Percentiles rank a stretch among this genome's conserved stretches.
Conservation (phyloP, 2,797 vertebrate genomes). For the Cygnus olor region DNA sequence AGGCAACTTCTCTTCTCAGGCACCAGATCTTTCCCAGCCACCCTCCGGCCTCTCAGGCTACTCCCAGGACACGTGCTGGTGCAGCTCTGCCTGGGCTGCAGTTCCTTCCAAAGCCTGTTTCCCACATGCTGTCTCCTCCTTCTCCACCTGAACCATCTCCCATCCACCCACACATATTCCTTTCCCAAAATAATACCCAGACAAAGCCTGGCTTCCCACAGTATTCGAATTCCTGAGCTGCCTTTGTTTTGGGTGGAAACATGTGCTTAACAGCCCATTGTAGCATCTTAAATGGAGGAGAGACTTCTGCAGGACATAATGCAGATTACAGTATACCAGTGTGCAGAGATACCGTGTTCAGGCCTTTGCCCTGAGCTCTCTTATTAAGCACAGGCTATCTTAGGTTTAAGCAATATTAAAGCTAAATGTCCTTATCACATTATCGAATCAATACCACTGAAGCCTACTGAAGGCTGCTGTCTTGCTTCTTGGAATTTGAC, state of each 20-base stretch:
- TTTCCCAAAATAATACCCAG: constrained; percentile 45
- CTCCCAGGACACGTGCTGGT: background rate
- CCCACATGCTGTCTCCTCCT: background rate
- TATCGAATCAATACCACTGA: background rate
- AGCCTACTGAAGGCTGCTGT: background rate
- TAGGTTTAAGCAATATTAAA: background rate
- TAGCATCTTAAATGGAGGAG: background rate
- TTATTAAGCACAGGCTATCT: background rate
- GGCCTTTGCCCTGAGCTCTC: background rate
- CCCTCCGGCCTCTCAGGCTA: background rate
- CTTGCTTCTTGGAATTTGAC: background rate
- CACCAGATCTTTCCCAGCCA: constrained; percentile 14
- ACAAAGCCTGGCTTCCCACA: constrained; percentile 36
- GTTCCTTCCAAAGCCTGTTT: background rate
- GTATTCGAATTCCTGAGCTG: constrained; percentile 26
- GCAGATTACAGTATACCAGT: background rate
- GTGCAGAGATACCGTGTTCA: background rate
- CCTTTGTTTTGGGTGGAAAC: constrained; percentile 43
- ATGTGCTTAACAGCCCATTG: background rate
- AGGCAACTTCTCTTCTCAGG: constrained; percentile 34
- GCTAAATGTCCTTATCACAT: background rate
- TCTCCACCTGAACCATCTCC: constrained; percentile 41
- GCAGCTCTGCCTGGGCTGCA: background rate
- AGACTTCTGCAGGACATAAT: background rate
- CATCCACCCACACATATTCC: background rate